Conservation (phyloP, 2,888 invertebrate species). For the Amphimallon solstitiale region DNA sequence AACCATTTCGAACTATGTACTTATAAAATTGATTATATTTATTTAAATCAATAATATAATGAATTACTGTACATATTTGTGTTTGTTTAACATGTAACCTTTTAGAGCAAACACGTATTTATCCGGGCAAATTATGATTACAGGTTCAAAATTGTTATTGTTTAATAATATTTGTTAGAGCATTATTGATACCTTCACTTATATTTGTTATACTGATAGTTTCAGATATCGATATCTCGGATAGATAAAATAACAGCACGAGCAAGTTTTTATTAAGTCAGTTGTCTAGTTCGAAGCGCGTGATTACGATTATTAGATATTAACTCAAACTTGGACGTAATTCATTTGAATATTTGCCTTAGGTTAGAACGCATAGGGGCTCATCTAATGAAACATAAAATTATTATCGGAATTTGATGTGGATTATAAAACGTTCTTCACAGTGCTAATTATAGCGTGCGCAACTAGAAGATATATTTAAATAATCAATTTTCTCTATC, state of each 20-base stretch:
- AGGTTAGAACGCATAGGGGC: conserved; percentile 26
- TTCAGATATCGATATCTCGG: neutral
- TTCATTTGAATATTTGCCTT: conserved; percentile 29
- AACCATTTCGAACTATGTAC: too few relatives aligned
- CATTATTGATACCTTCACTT: too few relatives aligned
- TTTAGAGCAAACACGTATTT: too few relatives aligned
- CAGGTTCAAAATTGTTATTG: too few relatives aligned
- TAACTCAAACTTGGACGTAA: conserved; percentile 12
- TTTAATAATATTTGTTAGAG: too few relatives aligned
- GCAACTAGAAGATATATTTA: conserved; percentile 8
- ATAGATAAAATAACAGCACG: neutral
- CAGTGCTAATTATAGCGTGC: conserved; percentile 23
- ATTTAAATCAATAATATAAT: too few relatives aligned
- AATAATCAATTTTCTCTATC: conserved; percentile 23
- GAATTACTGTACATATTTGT: too few relatives aligned
- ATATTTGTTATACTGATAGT: neutral
- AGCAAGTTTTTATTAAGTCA: neutral
- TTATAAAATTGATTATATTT: too few relatives aligned
- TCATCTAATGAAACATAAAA: conserved; percentile 13
- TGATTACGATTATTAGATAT: conserved; percentile 25
- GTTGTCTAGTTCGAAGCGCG: neutral
- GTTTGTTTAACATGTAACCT: too few relatives aligned
- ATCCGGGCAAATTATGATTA: too few relatives aligned
- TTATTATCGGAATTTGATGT: conserved; percentile 1
- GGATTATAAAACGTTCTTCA: neutral